phyloP scores from a whole-genome alignment of 2,113 vertebrate species.

The Mustelus asterias region DNA sequence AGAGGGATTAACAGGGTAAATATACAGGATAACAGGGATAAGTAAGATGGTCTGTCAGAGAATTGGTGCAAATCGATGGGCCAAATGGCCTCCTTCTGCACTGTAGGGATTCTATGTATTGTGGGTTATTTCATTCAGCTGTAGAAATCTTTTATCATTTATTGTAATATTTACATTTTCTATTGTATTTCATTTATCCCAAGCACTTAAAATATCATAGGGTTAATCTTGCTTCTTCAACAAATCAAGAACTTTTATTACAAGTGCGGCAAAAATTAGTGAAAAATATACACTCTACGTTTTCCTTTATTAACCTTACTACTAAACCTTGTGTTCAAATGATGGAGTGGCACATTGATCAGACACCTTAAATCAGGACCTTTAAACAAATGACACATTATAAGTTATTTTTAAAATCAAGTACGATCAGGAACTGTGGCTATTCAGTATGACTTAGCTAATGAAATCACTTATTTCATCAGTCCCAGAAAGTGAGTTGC shows the following conservation, averaged over 20 bases:
- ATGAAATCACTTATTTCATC: background rate
- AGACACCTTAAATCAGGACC: background rate
- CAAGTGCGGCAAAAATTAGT: background rate
- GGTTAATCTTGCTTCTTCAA: background rate
- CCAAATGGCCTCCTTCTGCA: no score
- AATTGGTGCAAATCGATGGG: no score
- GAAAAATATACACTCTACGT: background rate
- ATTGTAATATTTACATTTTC: background rate
- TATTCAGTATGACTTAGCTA: conserved; percentile 1
- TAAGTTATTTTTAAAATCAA: background rate
- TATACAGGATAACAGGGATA: no score
- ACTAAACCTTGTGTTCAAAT: background rate
- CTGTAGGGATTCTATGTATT: no score
- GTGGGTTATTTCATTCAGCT: no score
- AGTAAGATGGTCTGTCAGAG: no score
- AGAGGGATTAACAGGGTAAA: no score
- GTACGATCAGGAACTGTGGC: background rate
- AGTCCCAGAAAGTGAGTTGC: background rate
- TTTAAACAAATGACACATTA: background rate
- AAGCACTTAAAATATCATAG: background rate
- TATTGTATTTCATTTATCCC: background rate
- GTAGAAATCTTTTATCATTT: no score
- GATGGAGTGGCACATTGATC: background rate
- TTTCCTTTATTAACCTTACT: background rate
- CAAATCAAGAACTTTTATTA: background rate